A percentile compares a stretch with the other conserved stretches of the same genome.
Conservation (phyloP, 2,113 vertebrate species). For the Ariopsis seemanni region DNA sequence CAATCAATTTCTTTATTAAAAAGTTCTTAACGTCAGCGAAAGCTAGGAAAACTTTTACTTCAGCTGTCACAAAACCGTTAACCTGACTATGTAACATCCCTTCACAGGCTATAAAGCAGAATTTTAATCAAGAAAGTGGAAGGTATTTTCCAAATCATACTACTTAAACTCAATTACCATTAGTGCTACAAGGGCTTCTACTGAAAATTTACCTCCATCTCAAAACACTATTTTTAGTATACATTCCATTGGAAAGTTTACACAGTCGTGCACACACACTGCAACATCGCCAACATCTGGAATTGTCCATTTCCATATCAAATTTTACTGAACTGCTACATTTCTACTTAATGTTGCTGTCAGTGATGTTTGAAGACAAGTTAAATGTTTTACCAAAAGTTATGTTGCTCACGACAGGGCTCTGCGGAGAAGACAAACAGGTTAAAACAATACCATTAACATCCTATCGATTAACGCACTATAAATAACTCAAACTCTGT, state of each 20-base stretch:
- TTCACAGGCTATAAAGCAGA: background rate
- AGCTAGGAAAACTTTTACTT: background rate
- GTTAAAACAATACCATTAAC: background rate
- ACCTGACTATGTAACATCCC: background rate
- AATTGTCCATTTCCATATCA: background rate
- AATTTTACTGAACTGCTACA: too few species aligned
- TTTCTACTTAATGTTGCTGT: background rate
- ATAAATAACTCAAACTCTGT: background rate
- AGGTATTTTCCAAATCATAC: background rate
- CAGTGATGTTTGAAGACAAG: background rate
- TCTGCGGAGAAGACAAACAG: conserved; percentile 16
- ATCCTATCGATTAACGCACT: background rate
- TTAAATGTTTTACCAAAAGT: conserved; percentile 38
- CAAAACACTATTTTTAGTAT: background rate
- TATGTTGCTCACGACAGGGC: conserved; percentile 26
- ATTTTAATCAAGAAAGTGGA: background rate
- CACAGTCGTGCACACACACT: background rate
- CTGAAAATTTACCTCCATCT: background rate
- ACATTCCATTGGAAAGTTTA: background rate
- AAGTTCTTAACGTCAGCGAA: background rate
- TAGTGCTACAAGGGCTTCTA: too few species aligned
- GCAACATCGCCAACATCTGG: background rate
- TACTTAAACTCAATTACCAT: too few species aligned
- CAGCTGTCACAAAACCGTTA: background rate
- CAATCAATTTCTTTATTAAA: background rate